Percentiles rank a stretch among this genome's conserved stretches.
These are phyloP conservation scores for Melospiza georgiana DNA, from an alignment of 2,113 vertebrate genomes.

Conservation along the genomic window DNA sequence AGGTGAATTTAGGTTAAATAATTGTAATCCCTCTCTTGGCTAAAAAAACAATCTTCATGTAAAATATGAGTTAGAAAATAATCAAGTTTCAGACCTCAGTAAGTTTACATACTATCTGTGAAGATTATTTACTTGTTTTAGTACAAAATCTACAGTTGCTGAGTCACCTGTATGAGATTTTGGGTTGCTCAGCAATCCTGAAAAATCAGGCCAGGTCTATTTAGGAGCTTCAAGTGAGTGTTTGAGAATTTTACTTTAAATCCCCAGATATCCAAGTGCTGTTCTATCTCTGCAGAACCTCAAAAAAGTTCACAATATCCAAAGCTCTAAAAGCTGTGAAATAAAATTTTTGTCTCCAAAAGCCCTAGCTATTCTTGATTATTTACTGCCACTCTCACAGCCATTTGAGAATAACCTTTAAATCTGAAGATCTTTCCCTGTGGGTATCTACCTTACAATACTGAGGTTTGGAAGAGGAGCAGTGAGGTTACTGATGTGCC, in stretches of 20 bases:
- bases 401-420: background rate
- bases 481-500: background rate
- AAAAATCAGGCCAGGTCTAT: background rate
- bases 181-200: background rate
- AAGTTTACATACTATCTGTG: background rate
- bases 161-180: background rate
- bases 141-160: background rate
- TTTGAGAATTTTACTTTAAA: background rate
- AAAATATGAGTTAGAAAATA: background rate
- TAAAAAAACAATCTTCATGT: background rate
- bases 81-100: background rate
- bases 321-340: background rate
- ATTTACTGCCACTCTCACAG: background rate
- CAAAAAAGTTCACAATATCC: background rate
- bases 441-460: background rate
- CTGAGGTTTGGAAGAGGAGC: background rate
- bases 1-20: background rate
- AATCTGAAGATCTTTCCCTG: background rate
- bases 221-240: background rate
- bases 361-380: background rate
- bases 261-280: background rate
- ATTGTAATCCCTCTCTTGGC: background rate
- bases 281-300: background rate
- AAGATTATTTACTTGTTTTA: background rate
- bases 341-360: background rate